Evolutionary conservation across 1,140 invertebrate species (phyloP), one percentile per base, ranked within the genome.

Genomic region (Ooceraea biroi): DNA sequence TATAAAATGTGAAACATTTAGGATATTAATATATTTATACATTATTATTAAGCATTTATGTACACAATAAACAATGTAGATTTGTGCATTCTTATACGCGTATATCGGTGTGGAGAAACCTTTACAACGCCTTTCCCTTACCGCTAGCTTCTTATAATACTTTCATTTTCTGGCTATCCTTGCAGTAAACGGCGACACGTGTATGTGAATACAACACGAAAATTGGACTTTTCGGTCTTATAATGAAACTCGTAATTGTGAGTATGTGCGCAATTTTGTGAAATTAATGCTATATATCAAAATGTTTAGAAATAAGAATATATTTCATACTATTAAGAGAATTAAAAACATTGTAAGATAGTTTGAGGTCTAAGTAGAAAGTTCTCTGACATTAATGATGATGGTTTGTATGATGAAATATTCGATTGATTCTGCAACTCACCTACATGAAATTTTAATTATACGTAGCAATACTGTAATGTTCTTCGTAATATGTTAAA

Each of bases 81-180:
- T 22, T 55, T 55, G n/a, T 55, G 52, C n/a, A 55, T 55, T n/a
- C n/a, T n/a, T n/a, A n/a, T n/a, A n/a, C n/a, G n/a, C n/a, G n/a
- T n/a, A 12, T 19, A 41, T 58, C 27, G 27, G 30, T 85, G 60
- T 86, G 85, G 30, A 68, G 48, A 46, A 41, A 60, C 22, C 63
- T 78, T 65, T 78, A 89, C 60, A 58, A 48, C 77, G 36, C 83
- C 85, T 87, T n/a, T n/a, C n/a, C 61, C 74, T 85, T 89, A 83
- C 85, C 85, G 30, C 83, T 27, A 80, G 58, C 86, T 84, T 84
- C 86, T 89, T 86, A 86, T 82, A 72, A 89, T 85, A 89, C 88
- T 89, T 90, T 90, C 88, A 90, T 88, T 58, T 30, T 27, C 36
- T 17, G 36, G 60, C 48, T 73, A 57, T 77, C 22, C 48, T 72